These are phyloP conservation scores for Peromyscus aztecus DNA, from an alignment of 2,797 vertebrate species.

Conservation along the genomic window DNA sequence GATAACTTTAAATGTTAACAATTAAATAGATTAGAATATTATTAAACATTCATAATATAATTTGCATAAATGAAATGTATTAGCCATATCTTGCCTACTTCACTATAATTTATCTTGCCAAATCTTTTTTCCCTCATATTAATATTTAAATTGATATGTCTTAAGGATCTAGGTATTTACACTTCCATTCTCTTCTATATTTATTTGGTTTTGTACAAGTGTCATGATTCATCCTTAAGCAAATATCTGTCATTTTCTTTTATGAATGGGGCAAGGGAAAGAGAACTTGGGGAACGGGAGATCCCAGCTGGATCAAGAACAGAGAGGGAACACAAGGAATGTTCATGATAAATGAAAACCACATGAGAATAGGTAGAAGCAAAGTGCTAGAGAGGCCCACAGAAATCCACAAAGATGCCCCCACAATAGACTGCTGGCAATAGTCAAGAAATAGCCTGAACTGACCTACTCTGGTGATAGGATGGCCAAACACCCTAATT, in stretches of 20 bases:
- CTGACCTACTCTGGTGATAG: too few species aligned
- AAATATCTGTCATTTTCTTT: neutral
- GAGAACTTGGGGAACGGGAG: too few species aligned
- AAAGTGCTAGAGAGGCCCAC: too few species aligned
- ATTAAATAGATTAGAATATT: neutral
- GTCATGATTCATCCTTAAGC: neutral
- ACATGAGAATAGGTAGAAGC: too few species aligned
- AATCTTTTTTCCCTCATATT: neutral
- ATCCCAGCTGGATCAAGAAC: too few species aligned
- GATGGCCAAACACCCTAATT: too few species aligned
- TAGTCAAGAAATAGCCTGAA: too few species aligned
- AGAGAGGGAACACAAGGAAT: too few species aligned
- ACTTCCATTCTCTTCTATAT: neutral
- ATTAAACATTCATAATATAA: neutral
- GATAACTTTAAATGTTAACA: neutral
- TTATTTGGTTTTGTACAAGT: neutral
- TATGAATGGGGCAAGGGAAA: too few species aligned
- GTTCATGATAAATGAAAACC: too few species aligned
- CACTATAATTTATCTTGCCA: neutral
- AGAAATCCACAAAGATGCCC: too few species aligned
- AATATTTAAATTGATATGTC: neutral
- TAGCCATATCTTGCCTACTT: neutral
- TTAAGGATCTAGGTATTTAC: neutral
- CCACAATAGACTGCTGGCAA: too few species aligned
- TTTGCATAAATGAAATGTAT: neutral